Percentiles rank a stretch among this genome's conserved stretches.
Conservation (phyloP, 2,113 vertebrate species). For the Sylvicapra grimmia region DNA sequence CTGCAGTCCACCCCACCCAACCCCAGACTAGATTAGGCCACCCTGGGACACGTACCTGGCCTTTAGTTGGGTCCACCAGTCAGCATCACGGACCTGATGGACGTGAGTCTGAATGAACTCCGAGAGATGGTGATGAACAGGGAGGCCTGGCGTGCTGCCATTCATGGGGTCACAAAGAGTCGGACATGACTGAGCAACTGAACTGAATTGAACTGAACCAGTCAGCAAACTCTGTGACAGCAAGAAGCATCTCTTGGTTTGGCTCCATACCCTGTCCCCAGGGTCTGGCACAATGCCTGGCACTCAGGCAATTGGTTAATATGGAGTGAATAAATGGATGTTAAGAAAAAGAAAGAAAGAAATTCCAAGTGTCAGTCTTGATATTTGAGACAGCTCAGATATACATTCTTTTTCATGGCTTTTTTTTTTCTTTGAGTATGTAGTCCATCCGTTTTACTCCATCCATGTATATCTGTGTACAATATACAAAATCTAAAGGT, state of each 20-base stretch:
- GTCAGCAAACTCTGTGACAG: neutral
- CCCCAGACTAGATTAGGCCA: neutral
- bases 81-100: neutral
- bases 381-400: neutral
- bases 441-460: neutral
- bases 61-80: neutral
- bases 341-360: neutral
- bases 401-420: neutral
- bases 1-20: neutral
- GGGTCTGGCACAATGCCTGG: neutral
- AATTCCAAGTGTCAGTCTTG: neutral
- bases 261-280: neutral
- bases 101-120: too few species aligned
- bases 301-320: neutral
- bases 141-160: too few species aligned
- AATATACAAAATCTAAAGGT: neutral
- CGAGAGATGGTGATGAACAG: too few species aligned
- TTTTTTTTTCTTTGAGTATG: neutral
- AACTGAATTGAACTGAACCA: too few species aligned
- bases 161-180: too few species aligned
- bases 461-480: neutral
- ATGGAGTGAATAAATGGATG: neutral
- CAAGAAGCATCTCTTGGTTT: neutral
- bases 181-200: too few species aligned
- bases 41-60: neutral